phyloP scores from a whole-genome alignment of 2,888 invertebrate species.

The Melipona bicolor region DNA sequence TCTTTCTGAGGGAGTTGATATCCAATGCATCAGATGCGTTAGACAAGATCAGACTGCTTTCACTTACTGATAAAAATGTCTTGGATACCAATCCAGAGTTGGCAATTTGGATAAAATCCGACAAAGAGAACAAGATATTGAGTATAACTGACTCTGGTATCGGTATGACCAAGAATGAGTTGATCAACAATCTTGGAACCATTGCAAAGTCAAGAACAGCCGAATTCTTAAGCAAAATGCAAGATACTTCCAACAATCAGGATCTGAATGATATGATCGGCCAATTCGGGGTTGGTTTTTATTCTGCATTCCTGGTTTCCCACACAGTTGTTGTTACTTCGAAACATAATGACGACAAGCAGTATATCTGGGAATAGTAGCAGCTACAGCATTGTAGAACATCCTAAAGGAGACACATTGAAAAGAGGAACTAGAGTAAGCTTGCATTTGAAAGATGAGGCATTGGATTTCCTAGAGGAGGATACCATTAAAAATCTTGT shows the following conservation, averaged over 20 bases:
- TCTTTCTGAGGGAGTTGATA: conserved; percentile 98
- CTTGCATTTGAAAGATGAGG: conserved; percentile 98
- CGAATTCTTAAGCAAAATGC: conserved; percentile 97
- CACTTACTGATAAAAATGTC: conserved; percentile 93
- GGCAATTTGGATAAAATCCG: conserved; percentile 92
- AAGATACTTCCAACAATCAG: conserved; percentile 87
- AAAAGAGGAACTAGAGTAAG: conserved; percentile 95
- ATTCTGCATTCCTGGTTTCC: conserved; percentile 98
- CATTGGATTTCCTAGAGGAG: conserved; percentile 96
- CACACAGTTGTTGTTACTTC: conserved; percentile 98
- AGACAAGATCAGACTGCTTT: conserved; percentile 97
- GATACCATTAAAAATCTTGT: conserved; percentile 95
- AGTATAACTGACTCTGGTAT: conserved; percentile 98
- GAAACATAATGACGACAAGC: conserved; percentile 96
- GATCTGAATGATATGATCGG: conserved; percentile 99
- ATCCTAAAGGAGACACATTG: conserved; percentile 97
- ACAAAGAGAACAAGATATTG: conserved; percentile 95
- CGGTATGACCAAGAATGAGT: conserved; percentile 97
- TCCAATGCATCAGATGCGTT: conserved; percentile 99
- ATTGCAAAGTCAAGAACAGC: conserved; percentile 99
- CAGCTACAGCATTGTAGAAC: conserved; percentile 94
- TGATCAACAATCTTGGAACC: conserved; percentile 98
- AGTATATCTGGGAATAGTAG: conserved; percentile 98
- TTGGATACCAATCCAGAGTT: conserved; percentile 93
- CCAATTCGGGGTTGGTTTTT: conserved; percentile 99